Conservation (phyloP, 2,113 vertebrate genomes). For the Chauna torquata region DNA sequence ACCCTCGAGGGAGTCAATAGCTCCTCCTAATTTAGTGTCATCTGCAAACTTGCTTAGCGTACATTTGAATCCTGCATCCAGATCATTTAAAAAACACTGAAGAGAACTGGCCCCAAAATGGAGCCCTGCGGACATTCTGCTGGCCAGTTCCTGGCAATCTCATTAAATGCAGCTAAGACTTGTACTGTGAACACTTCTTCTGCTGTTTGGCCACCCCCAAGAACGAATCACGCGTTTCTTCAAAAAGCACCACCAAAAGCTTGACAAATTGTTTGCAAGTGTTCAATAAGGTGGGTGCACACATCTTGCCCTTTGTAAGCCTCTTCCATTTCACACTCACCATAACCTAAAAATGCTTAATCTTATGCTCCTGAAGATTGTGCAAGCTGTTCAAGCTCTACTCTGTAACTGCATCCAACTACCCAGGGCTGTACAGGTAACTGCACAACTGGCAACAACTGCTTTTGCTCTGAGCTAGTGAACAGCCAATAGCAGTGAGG, state of each 20-base stretch:
- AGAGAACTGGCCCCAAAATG: background rate
- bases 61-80: background rate
- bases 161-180: background rate
- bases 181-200: background rate
- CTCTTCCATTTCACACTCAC: background rate
- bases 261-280: background rate
- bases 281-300: background rate
- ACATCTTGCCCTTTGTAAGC: background rate
- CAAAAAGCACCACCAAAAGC: background rate
- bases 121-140: background rate
- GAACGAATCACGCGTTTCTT: background rate
- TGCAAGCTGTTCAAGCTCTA: background rate
- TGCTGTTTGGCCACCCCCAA: background rate
- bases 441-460: background rate
- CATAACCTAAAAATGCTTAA: background rate
- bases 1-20: background rate
- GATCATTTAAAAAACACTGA: background rate
- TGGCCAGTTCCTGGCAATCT: background rate
- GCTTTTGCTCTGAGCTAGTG: background rate
- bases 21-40: background rate
- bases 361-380: background rate
- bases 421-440: background rate
- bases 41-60: background rate
- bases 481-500: rapidly evolving
- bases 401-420: background rate